Conservation (phyloP, 2,888 invertebrate genomes). For the Proisotoma minuta region DNA sequence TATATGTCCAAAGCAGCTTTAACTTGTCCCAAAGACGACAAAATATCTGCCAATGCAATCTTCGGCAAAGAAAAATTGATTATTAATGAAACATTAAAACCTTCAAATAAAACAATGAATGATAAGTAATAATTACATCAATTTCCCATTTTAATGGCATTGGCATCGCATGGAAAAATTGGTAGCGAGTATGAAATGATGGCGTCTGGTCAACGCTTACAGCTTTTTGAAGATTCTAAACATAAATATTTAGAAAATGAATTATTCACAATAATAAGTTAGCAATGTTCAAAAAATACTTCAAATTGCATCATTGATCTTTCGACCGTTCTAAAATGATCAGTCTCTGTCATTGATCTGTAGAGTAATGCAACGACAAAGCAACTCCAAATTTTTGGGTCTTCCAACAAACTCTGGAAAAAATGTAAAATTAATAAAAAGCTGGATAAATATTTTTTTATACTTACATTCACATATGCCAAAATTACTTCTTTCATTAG, state of each 20-base stretch:
- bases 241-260: conserved; percentile 14
- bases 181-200: conserved; percentile 53
- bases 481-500: conserved; percentile 74
- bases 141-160: conserved; percentile 72
- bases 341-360: conserved; percentile 71
- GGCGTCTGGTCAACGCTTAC: conserved; percentile 47
- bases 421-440: too few species aligned
- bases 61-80: too few species aligned
- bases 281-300: too few species aligned
- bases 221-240: conserved; percentile 1
- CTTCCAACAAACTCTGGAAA: conserved; percentile 59
- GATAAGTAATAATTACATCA: conserved; percentile 52
- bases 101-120: conserved; percentile 5
- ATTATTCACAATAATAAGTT: neutral
- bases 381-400: conserved; percentile 72
- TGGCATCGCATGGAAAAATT: conserved; percentile 66
- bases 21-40: conserved; percentile 73
- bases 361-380: conserved; percentile 64
- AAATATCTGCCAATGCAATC: conserved; percentile 69
- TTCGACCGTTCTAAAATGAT: conserved; percentile 76
- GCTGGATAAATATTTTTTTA: neutral
- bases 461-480: conserved; percentile 63
- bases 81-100: conserved; percentile 21
- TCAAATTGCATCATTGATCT: conserved; percentile 82
- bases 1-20: conserved; percentile 80